Evolutionary conservation across 2,113 vertebrate genomes (phyloP), one percentile per base, ranked within the genome.

Genomic region (Neoarius graeffei): DNA sequence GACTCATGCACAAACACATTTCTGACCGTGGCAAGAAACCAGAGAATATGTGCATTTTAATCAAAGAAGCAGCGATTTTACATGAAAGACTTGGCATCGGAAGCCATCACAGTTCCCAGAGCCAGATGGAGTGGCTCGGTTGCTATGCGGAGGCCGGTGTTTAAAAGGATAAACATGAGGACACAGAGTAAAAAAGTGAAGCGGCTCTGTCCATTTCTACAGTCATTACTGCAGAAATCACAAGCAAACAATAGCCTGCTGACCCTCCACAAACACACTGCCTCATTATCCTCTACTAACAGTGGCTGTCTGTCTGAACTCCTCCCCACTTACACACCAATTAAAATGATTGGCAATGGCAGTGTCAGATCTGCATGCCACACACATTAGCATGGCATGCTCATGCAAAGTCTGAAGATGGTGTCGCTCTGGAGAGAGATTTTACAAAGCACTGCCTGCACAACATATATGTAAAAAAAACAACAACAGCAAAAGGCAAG

Each of bases 341-440:
- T 93, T 92, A 93, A 92, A 92, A 88, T 92, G 92, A 92, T 87
- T 92, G 91, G 91, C 91, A 92, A 89, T 66, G 82, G 81, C 71
- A 50, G 73, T 74, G 84, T 91, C 84, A 84, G 79, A 84, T 80
- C 85, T 48, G 20, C 27, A 60, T 74, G 80, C 56, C 50, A 67
- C 85, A 85, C 86, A 86, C 87, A 88, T 90, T 84, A 62, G 74
- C 76, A 85, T 81, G 81, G 76, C 66, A 71, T 13, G 50, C 81
- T 73, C 80, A 76, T 35, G 42, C 66, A 81, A 52, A 88, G 76
- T 85, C 76, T 86, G 71, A 84, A 82, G 86, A 77, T 86, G 79
- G 81, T 54, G 85, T 86, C 30, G 57, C 19, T 42, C 83, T 87
- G 86, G 48, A 56, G 42, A 56, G 71, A 79, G 62, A 81, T 67